phyloP scores from a whole-genome alignment of 2,888 invertebrate genomes.

The Synergus itoensis region DNA sequence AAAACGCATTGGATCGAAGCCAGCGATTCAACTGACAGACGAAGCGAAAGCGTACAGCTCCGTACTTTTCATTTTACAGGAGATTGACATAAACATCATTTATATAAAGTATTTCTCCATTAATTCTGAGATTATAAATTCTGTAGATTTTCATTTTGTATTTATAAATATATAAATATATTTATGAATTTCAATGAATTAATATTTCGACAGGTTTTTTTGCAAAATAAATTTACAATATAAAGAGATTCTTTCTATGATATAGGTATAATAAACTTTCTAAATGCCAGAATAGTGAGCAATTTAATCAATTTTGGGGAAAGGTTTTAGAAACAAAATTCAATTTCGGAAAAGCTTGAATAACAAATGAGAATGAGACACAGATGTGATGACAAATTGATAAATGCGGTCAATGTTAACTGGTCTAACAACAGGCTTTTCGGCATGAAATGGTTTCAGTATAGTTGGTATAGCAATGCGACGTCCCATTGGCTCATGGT shows the following conservation, averaged over 20 bases:
- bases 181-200: too few relatives aligned
- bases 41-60: slow-evolving; percentile 49
- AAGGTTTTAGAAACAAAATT: not conserved
- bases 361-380: not conserved
- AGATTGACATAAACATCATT: slow-evolving; percentile 50
- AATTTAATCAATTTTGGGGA: too few relatives aligned
- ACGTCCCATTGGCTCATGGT: slow-evolving; percentile 46
- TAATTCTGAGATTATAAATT: too few relatives aligned
- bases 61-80: slow-evolving; percentile 55
- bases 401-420: slow-evolving; percentile 42
- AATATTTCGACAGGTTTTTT: too few relatives aligned
- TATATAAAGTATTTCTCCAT: not conserved
- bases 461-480: slow-evolving; percentile 48
- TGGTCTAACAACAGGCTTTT: slow-evolving; percentile 52
- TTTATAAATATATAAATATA: too few relatives aligned
- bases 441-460: slow-evolving; percentile 51
- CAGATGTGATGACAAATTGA: not conserved
- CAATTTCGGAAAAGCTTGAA: not conserved
- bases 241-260: too few relatives aligned
- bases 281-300: too few relatives aligned
- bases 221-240: too few relatives aligned
- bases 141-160: too few relatives aligned
- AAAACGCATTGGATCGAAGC: slow-evolving; percentile 55
- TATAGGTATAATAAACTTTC: too few relatives aligned
- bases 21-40: slow-evolving; percentile 52